These are phyloP conservation scores for Pogoniulus pusillus DNA, from an alignment of 2,797 vertebrate genomes.

Conservation along the genomic window DNA sequence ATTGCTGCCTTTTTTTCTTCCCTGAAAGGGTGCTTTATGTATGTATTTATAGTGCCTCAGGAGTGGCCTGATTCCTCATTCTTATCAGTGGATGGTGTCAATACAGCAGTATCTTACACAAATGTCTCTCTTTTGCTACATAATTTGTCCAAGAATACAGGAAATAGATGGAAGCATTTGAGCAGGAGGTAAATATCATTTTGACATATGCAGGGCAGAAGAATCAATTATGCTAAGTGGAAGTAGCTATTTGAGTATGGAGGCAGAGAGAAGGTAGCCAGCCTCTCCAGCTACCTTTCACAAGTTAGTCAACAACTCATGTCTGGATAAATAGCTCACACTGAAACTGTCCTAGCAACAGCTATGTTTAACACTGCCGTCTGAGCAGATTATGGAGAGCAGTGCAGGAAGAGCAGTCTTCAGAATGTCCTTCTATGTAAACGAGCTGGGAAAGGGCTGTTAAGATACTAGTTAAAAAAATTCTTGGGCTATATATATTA, in stretches of 20 bases:
- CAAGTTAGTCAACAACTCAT: neutral
- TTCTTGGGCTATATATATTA: neutral
- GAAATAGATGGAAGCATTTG: neutral
- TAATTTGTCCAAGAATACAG: neutral
- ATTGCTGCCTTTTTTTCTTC: neutral
- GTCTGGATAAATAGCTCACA: neutral
- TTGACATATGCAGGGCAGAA: neutral
- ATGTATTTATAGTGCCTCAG: slow-evolving; percentile 60
- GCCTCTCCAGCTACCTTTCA: neutral
- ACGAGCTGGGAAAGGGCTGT: neutral
- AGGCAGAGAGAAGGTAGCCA: neutral
- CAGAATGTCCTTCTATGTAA: neutral
- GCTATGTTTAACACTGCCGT: neutral
- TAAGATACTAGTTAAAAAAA: neutral
- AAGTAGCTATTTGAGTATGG: neutral
- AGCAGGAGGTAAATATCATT: neutral
- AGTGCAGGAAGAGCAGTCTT: neutral
- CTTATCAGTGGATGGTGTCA: slow-evolving; percentile 5
- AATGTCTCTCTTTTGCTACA: neutral
- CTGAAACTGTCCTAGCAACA: neutral
- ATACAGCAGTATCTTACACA: slow-evolving; percentile 3
- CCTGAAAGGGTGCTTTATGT: slow-evolving; percentile 26
- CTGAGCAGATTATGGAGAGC: neutral
- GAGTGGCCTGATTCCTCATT: slow-evolving; percentile 46
- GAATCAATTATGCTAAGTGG: neutral